Evolutionary conservation across 2,888 invertebrate species (phyloP), one percentile per base, ranked within the genome.

Genomic region (Crioceris asparagi): DNA sequence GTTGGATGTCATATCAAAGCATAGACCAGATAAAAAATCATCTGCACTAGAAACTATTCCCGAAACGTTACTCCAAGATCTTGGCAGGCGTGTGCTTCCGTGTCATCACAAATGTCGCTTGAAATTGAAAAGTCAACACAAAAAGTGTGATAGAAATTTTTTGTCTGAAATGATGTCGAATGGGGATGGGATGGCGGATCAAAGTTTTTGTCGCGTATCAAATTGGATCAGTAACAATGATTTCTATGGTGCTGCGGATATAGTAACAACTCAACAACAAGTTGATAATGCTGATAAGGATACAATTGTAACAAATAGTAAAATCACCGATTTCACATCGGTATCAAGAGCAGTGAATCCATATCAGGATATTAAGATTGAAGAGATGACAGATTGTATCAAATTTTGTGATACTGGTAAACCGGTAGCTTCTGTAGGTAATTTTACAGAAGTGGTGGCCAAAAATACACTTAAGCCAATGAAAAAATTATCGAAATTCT

Each of bases 211-310:
- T 29, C 50, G 56, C 38, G 58, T 63, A 6, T 53, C 56, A 2
- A 54, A 57, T 27, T 64, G 64, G 64, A 57, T 62, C 17, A 57
- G 52, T 39, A 45, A 51, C 8, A 57, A 59, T 32, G 57, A 62
- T 50, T 64, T 63, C 42, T 45, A 52, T 8, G 43, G 32, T 21
- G 36, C 12, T 3, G 15, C 39, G 5, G 51, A 53, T 19, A 37
- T 35, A 10, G 40, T 36, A 32, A 48, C 44, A 38, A 35, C 40
- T 14, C 40, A 46, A 32, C 40, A 39, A 11, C 47, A 49, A 26
- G 43, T 43, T 17, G 52, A 53, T 26, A 50, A 51, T 11, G 4
- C 19, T 38, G 6, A 21, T 40, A 17, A 38, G 27, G 15, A 12
- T 5, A 27, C 15, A 15, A 15, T 27, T 27, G 12, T 14, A 6